Conservation (phyloP, 2,113 vertebrate species). For the Passerina amoena region DNA sequence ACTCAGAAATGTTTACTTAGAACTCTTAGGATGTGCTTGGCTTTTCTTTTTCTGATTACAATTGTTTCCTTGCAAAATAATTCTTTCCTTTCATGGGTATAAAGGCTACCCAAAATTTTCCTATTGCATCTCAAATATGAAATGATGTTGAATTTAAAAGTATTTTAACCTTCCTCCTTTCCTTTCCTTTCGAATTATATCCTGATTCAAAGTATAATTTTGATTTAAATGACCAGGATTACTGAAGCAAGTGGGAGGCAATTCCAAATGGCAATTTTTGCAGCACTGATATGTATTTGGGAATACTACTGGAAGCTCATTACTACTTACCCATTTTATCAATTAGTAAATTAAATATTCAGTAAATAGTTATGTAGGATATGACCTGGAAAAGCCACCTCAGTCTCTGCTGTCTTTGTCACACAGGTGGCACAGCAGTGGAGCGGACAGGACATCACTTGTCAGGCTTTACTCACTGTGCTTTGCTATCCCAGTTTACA, state of each 20-base stretch:
- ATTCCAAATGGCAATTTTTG: background rate
- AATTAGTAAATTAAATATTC: background rate
- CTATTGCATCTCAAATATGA: background rate
- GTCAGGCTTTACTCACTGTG: background rate
- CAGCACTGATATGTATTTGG: rapidly evolving
- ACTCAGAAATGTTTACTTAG: background rate
- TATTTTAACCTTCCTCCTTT: background rate
- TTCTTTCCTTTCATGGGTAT: background rate
- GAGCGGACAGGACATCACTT: background rate
- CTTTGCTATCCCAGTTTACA: background rate
- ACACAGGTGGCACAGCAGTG: background rate
- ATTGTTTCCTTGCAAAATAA: background rate
- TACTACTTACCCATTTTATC: background rate
- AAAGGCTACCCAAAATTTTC: background rate
- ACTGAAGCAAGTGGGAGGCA: background rate
- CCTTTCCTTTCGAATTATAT: background rate
- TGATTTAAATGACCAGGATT: background rate
- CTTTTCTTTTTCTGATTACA: background rate
- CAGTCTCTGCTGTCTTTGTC: background rate
- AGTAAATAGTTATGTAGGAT: background rate
- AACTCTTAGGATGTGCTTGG: background rate
- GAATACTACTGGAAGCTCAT: background rate
- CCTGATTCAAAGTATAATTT: background rate
- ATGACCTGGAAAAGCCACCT: background rate
- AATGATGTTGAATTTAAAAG: background rate